Conservation (phyloP, 53 echinoderm and acorn worm genomes). For the Hippasteria phrygiana region DNA sequence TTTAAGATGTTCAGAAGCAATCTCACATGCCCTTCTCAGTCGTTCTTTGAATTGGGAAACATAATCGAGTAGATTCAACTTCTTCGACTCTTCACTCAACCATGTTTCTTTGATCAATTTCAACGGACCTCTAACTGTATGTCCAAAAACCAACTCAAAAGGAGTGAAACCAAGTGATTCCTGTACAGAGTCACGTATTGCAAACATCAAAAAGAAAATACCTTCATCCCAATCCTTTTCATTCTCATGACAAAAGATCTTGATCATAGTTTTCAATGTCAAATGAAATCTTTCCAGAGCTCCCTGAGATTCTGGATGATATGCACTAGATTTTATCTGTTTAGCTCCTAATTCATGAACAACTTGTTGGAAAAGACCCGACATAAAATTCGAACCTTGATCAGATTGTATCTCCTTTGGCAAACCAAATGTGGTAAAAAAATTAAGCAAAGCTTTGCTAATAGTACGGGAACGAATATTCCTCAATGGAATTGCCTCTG, state of each 20-base stretch:
- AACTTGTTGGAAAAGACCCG: slow-evolving; percentile 59
- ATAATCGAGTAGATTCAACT: slow-evolving; percentile 65
- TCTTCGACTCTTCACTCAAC: not conserved
- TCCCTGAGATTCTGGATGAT: slow-evolving; percentile 78
- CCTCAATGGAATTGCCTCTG: slow-evolving; percentile 79
- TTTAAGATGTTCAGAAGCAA: slow-evolving; percentile 41
- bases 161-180: slow-evolving; percentile 66
- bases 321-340: slow-evolving; percentile 72
- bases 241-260: slow-evolving; percentile 51
- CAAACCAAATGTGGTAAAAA: slow-evolving; percentile 51
- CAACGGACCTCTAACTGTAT: slow-evolving; percentile 41
- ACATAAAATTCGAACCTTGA: too few species aligned
- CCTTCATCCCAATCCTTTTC: slow-evolving; percentile 70
- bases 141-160: slow-evolving; percentile 61
- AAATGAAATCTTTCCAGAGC: slow-evolving; percentile 77
- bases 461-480: slow-evolving; percentile 66
- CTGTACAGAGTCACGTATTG: slow-evolving; percentile 64
- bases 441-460: slow-evolving; percentile 60
- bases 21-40: slow-evolving; percentile 62
- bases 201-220: slow-evolving; percentile 63
- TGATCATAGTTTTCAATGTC: slow-evolving; percentile 75
- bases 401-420: too few species aligned
- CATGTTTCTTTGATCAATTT: slow-evolving; percentile 41
- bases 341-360: slow-evolving; percentile 52
- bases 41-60: slow-evolving; percentile 61